A percentile compares a stretch with the other conserved stretches of the same genome.
Conservation (phyloP, 2,888 invertebrate species). For the Apeira syringaria region DNA sequence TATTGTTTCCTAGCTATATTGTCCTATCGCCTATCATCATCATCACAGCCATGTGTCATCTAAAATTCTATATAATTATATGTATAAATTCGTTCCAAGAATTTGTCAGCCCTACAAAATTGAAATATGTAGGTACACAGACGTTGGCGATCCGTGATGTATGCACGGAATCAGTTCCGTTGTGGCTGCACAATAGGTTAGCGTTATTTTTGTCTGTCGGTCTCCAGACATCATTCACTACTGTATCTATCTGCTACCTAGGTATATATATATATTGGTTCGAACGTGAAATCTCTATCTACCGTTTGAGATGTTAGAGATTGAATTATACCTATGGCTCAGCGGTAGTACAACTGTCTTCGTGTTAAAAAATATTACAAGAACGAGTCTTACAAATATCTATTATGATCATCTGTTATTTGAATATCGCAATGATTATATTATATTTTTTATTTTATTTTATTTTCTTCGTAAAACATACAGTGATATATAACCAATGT, state of each 20-base stretch:
- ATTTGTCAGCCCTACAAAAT: slow-evolving; percentile 22
- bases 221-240: slow-evolving; percentile 45
- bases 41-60: no score
- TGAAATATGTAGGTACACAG: slow-evolving; percentile 38
- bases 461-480: no score
- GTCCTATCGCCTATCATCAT: no score
- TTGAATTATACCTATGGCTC: neutral
- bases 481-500: no score
- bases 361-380: no score
- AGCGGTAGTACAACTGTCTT: neutral
- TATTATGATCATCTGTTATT: no score
- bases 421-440: no score
- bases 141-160: slow-evolving; percentile 51
- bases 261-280: neutral
- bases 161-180: slow-evolving; percentile 42
- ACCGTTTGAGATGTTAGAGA: neutral
- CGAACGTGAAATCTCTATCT: slow-evolving; percentile 5
- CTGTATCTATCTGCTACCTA: neutral
- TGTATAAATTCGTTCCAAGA: no score
- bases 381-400: no score
- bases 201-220: slow-evolving; percentile 67
- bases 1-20: no score
- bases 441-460: no score
- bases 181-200: slow-evolving; percentile 65
- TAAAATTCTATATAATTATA: no score